Evolutionary conservation across 2,797 vertebrate species (phyloP).

Genomic region (Acrocephalus scirpaceus): DNA sequence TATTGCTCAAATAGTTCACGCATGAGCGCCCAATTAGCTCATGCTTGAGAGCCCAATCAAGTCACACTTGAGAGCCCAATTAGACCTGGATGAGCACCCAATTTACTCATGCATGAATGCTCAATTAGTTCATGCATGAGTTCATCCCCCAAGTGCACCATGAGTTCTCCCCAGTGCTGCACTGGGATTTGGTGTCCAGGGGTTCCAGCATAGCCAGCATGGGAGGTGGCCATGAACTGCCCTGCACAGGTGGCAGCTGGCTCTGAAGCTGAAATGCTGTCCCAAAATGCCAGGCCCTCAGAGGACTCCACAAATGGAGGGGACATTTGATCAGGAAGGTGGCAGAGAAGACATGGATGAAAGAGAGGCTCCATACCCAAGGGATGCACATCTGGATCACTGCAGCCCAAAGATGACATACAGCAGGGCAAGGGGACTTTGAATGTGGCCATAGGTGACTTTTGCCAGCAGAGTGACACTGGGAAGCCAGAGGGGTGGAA

Average conservation of each 20-base stretch:
- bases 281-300: not conserved
- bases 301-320: not conserved
- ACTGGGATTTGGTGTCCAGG: not conserved
- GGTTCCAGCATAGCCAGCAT: not conserved
- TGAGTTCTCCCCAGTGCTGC: not conserved
- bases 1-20: not conserved
- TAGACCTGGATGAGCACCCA: not conserved
- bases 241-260: not conserved
- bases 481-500: not conserved
- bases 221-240: not conserved
- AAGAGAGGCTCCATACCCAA: not conserved
- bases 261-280: not conserved
- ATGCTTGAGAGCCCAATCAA: constrained; percentile 20
- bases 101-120: not conserved
- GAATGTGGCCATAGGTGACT: not conserved
- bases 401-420: not conserved
- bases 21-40: not conserved
- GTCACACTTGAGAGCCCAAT: not conserved
- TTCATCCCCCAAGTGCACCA: not conserved
- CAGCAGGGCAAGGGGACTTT: not conserved
- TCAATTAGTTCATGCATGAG: not conserved
- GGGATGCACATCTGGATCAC: not conserved
- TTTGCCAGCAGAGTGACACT: not conserved
- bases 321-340: accelerated
- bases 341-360: not conserved